Evolutionary conservation across 2,888 invertebrate species (phyloP), one percentile per base, ranked within the genome.

Genomic region (Gasteruption jaculator): DNA sequence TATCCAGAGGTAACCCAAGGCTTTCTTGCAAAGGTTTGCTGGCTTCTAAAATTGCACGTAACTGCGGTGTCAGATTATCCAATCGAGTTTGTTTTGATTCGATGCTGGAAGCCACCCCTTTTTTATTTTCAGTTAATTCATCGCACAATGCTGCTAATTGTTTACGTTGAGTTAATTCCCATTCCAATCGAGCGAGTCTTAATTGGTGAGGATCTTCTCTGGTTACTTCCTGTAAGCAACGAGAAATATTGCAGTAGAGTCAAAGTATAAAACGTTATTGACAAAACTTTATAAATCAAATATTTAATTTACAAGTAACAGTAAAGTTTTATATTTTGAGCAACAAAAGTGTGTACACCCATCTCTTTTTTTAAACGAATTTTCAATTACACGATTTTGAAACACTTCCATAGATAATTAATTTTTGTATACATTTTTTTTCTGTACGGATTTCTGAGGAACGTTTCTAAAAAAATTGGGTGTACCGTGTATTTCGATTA

Each of bases 21-120:
- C 91, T 86, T 58, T 91, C 89, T 72, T 94, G 92, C 12, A 95
- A 74, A 1, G 94, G 93, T 65, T 89, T 86, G 0, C 93, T 90
- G 0, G 91, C 81, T 75, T 85, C 81, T 15, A 86, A 72, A 24
- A 89, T 79, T 5, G 77, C 74, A 21, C 77, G 76, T 12, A 95
- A 74, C 51, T 88, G 84, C 0, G 94, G 94, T 5, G 82, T 82
- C 25, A 95, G 76, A 38, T 86, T 89, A 50, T 88, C 86, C 7
- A 95, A 75, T 43, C 87, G 79, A 25, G 85, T 82, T 38, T 84
- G 80, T 45, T 87, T 85, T 10, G 78, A 80, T 29, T 85, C 81
- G 49, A 90, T 89, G 37, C 84, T 85, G 26, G 82, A 77, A 2
- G 82, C 81, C 2, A 91, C 82, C 31, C 79, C 76, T 56, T 89